These are phyloP conservation scores for Drosophila tropicalis DNA, from an alignment of 1,140 invertebrate genomes.

Conservation along the genomic window DNA sequence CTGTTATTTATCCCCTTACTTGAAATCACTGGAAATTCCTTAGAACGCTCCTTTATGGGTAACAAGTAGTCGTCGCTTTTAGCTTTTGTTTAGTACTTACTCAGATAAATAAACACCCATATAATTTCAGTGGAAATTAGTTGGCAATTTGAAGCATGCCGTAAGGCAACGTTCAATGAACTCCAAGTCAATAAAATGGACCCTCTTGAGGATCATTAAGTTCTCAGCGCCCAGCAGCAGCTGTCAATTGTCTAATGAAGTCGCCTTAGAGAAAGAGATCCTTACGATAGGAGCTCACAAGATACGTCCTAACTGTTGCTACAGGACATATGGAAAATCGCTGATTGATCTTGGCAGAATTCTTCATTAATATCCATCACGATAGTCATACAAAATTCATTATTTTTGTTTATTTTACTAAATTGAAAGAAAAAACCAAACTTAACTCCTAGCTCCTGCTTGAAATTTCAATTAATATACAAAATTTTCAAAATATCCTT, in stretches of 20 bases:
- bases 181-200: constrained; percentile 37
- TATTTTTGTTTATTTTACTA: too few relatives aligned
- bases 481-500: too few relatives aligned
- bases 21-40: background rate
- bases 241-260: constrained; percentile 66
- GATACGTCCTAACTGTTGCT: constrained; percentile 70
- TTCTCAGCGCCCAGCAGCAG: constrained; percentile 55
- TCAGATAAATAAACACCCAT: constrained; percentile 54
- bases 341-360: constrained; percentile 62
- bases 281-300: constrained; percentile 36
- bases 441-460: too few relatives aligned
- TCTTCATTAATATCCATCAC: constrained; percentile 58
- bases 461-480: too few relatives aligned
- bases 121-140: constrained; percentile 73
- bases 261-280: constrained; percentile 47
- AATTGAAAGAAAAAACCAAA: too few relatives aligned
- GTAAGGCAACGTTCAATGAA: constrained; percentile 63
- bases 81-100: constrained; percentile 5
- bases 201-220: constrained; percentile 57
- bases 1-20: background rate
- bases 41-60: constrained; percentile 15
- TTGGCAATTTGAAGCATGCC: constrained; percentile 71
- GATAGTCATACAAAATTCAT: constrained; percentile 5
- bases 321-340: constrained; percentile 44
- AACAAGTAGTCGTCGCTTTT: constrained; percentile 14